Evolutionary conservation across 2,888 invertebrate species (phyloP).

Genomic region (Chrysopilus asiliformis): DNA sequence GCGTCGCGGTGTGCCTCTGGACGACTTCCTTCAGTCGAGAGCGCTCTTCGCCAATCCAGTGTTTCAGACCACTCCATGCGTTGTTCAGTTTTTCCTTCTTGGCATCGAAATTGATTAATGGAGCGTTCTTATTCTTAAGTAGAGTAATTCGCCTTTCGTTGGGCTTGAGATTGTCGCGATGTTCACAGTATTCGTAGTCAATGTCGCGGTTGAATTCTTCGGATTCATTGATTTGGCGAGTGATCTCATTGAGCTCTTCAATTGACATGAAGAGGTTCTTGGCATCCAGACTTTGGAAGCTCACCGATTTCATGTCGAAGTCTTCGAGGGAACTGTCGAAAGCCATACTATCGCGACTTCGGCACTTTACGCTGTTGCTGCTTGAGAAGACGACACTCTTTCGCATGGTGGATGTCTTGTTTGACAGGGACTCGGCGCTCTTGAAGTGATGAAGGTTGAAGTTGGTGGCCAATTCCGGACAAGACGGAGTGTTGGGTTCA

Average conservation of each 20-base stretch:
- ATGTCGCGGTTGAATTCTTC: slow-evolving; percentile 32
- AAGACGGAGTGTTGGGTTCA: slow-evolving; percentile 23
- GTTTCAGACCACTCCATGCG: slow-evolving; percentile 34
- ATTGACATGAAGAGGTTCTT: slow-evolving; percentile 33
- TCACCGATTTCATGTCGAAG: slow-evolving; percentile 33
- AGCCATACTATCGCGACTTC: too few relatives aligned
- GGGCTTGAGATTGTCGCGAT: slow-evolving; percentile 32
- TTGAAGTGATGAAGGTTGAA: slow-evolving; percentile 21
- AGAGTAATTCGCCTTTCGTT: slow-evolving; percentile 32
- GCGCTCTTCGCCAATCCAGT: slow-evolving; percentile 35
- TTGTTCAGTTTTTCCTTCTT: slow-evolving; percentile 33
- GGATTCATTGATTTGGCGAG: slow-evolving; percentile 32
- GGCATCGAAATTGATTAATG: slow-evolving; percentile 28
- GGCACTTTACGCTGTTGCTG: too few relatives aligned
- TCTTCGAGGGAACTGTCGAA: slow-evolving; percentile 26
- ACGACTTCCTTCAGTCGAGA: slow-evolving; percentile 31
- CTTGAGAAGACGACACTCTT: too few relatives aligned
- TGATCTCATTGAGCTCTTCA: slow-evolving; percentile 35
- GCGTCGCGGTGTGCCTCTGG: slow-evolving; percentile 31
- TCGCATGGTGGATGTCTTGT: too few relatives aligned
- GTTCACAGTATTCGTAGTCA: slow-evolving; percentile 34
- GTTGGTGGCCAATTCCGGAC: slow-evolving; percentile 16
- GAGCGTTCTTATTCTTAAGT: slow-evolving; percentile 32
- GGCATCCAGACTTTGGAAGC: slow-evolving; percentile 32
- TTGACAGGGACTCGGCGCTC: slow-evolving; percentile 30